Evolutionary conservation across 2,113 vertebrate species (phyloP), one percentile per base, ranked within the genome.

Genomic region (Phyllostomus hastatus): DNA sequence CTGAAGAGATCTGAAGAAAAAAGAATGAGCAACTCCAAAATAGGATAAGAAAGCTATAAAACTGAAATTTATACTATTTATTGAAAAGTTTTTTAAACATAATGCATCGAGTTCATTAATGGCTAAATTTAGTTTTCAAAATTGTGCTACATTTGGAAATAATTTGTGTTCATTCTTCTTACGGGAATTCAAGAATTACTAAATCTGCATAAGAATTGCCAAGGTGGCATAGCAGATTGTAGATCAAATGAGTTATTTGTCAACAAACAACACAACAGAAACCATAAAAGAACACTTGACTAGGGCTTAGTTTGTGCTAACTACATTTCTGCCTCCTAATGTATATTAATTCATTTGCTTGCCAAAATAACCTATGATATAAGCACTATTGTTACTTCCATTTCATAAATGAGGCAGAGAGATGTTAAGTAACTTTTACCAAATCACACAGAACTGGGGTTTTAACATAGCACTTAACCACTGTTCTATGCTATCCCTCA

Each of bases 401-500:
- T 54, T 80, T 81, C 11, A 10, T 12, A 17, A 43, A 54, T 0
- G 33, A 20, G 80, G 9, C n/a, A 11, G 7, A 38, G 83, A 33
- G 26, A 16, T 1, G 10, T 16, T 10, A 10, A 17, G 16, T 41
- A 4, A 35, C n/a, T 67, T 72, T 84, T 38, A 81, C 20, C 38
- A 50, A 94, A 8, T 38, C 26, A 22, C 4, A 14, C n/a, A 31
- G 12, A 76, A n/a, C 12, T 33, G 33, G 22, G 19, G 28, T 28
- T 80, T 8, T 7, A 10, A 61, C 35, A 1, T 10, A 28, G 28
- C 5, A 1, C 10, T 10, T 31, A 31, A 1, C 52, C 20, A 4
- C 5, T 2, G 0, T 14, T 7, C 7, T 4, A 1, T 1, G 14
- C 15, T 54, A 0, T 24, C 70, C 69, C 28, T 84, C 38, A 70